phyloP scores from a whole-genome alignment of 1,140 invertebrate genomes.

The Drosophila persimilis region DNA sequence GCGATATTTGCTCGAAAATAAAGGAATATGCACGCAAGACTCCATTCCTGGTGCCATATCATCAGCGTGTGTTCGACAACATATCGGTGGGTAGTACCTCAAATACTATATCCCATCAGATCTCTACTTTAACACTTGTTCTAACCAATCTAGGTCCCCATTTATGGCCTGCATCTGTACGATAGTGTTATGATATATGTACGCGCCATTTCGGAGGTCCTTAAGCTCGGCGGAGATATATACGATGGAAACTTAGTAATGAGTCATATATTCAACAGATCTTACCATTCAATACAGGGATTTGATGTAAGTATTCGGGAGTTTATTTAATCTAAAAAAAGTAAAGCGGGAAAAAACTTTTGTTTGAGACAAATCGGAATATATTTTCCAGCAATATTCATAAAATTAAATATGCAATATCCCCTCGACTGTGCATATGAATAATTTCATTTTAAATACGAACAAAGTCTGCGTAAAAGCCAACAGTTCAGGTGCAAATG shows the following conservation, averaged over 20 bases:
- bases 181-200: constrained; percentile 95
- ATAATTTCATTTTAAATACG: too few species aligned
- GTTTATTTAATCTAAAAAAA: too few species aligned
- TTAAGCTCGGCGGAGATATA: constrained; percentile 87
- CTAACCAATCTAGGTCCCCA: constrained; percentile 86
- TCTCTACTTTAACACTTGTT: too few species aligned
- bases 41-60: constrained; percentile 90
- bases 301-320: constrained; percentile 86
- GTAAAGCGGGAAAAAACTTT: too few species aligned
- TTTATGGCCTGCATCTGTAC: constrained; percentile 93
- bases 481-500: too few species aligned
- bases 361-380: neutral
- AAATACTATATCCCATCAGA: neutral
- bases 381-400: too few species aligned
- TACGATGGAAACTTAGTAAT: constrained; percentile 90
- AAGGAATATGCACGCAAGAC: constrained; percentile 86
- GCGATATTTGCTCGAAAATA: constrained; percentile 87
- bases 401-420: too few species aligned
- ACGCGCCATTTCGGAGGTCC: constrained; percentile 88
- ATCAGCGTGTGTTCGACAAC: constrained; percentile 87
- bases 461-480: too few species aligned
- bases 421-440: too few species aligned
- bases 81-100: constrained; percentile 84
- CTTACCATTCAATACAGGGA: constrained; percentile 90
- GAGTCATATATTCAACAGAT: constrained; percentile 87